Evolutionary conservation across 2,888 invertebrate species (phyloP).

Genomic region (Sesia bembeciformis): DNA sequence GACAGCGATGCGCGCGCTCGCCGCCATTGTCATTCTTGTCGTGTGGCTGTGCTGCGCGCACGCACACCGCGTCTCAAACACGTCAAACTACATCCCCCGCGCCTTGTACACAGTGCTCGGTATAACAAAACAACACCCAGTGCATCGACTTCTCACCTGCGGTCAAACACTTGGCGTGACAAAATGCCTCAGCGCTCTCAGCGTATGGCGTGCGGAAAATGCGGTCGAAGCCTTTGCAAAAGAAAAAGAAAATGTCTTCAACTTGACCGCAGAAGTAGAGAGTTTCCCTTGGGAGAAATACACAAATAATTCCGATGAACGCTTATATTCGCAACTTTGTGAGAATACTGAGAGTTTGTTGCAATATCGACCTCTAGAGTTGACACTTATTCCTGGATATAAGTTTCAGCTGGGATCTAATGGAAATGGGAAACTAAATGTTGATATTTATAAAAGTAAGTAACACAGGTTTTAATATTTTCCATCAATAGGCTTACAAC

Average conservation of each 20-base stretch:
- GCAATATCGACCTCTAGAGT: slow-evolving; percentile 56
- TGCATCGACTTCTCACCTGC: slow-evolving; percentile 32
- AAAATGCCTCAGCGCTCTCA: slow-evolving; percentile 73
- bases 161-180: slow-evolving; percentile 46
- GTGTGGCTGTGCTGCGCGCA: slow-evolving; percentile 35
- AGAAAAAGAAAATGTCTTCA: slow-evolving; percentile 15
- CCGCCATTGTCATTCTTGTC: slow-evolving; percentile 42
- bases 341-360: slow-evolving; percentile 66
- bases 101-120: slow-evolving; percentile 20
- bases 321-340: slow-evolving; percentile 63
- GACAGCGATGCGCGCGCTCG: slow-evolving; percentile 62
- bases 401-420: slow-evolving; percentile 65
- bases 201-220: slow-evolving; percentile 65
- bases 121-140: slow-evolving; percentile 15
- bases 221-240: slow-evolving; percentile 24
- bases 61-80: slow-evolving; percentile 15
- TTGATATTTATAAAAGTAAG: slow-evolving; percentile 67
- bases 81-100: slow-evolving; percentile 7
- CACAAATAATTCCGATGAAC: slow-evolving; percentile 52
- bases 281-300: slow-evolving; percentile 59
- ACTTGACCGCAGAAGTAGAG: slow-evolving; percentile 35
- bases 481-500: too few relatives aligned
- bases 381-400: slow-evolving; percentile 67
- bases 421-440: slow-evolving; percentile 57
- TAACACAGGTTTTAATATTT: slow-evolving; percentile 1